Base-by-base conservation (phyloP, 2,113 vertebrate genomes). In the Myotis davidii region DNA sequence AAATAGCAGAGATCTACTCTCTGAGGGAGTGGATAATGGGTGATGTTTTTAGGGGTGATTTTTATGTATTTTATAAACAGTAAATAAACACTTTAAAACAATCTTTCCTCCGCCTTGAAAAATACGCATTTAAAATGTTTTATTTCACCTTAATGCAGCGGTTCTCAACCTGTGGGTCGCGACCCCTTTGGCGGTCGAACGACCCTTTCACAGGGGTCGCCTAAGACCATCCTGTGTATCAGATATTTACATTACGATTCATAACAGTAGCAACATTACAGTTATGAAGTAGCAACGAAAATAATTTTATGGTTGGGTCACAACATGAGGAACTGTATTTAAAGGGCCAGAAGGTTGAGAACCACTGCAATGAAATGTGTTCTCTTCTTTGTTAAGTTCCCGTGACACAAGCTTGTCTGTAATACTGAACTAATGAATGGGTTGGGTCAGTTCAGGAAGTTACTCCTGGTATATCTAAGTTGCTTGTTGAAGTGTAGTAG, bases 41-140 rank as follows among this genome's bases (percentile, higher is more conserved):
- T 81, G 37, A 59, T 79, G 65, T 79, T 93, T 39, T 89, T n/a
- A 27, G 69, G 64, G 5, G 50, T 56, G 54, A 54, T 52, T 76
- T 76, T 74, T 76, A 61, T 52, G 14, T 64, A 17, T 67, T 91
- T 94, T 76, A 48, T 85, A 96, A 89, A 65, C 8, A 23, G 64
- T 65, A 95, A 69, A 72, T 12, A 86, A 92, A 64, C 48, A 92
- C 32, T 76, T 79, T 85, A 21, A 86, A 83, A 14, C 14, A 14
- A 8, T 77, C 45, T 72, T 64, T 67, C 50, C 48, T 96, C 91
- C 9, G 20, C 39, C 17, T 88, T 93, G 86, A 91, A 97, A 94
- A 88, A 65, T 81, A 37, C 1, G 50, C 39, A 84, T 70, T 69
- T 74, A 10, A 73, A 87, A 92, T n/a, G 17, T 87, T 90, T 76